A percentile compares a stretch with the other conserved stretches of the same genome.
Evolutionary conservation across 1,140 invertebrate species (phyloP).

Genomic region (Trachymyrmex cornetzi): DNA sequence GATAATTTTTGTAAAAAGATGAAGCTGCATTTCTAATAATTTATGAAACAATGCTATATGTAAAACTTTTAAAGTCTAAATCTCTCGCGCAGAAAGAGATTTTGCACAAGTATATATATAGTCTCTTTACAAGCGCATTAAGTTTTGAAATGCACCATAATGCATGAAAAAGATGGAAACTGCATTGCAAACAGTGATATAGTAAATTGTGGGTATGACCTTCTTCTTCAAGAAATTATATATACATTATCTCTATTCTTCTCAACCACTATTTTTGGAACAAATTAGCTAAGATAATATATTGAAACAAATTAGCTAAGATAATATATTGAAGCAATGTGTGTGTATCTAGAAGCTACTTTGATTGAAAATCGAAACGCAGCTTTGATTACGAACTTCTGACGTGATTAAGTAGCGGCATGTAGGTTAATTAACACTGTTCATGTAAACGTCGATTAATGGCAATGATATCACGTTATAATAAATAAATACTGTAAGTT

Average conservation of each 20-base stretch:
- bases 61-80: slow-evolving; percentile 2
- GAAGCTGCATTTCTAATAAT: background rate
- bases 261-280: background rate
- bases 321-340: slow-evolving; percentile 13
- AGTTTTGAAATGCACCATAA: background rate
- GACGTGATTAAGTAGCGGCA: slow-evolving; percentile 57
- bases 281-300: background rate
- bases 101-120: background rate
- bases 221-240: background rate
- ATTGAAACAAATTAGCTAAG: background rate
- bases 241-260: background rate
- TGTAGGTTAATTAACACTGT: slow-evolving; percentile 68
- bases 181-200: background rate
- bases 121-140: background rate
- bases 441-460: slow-evolving; percentile 45
- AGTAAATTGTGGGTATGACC: slow-evolving; percentile 19
- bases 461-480: background rate
- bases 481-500: slow-evolving; percentile 30
- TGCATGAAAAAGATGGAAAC: background rate
- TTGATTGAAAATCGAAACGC: slow-evolving; percentile 51
- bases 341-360: background rate
- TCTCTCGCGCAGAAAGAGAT: background rate
- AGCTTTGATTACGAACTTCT: slow-evolving; percentile 52
- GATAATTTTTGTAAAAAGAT: background rate
- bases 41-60: background rate